A percentile compares a stretch with the other conserved stretches of the same genome.
phyloP scores from a whole-genome alignment of 2,888 invertebrate species.

The Uloborus plumipes region DNA sequence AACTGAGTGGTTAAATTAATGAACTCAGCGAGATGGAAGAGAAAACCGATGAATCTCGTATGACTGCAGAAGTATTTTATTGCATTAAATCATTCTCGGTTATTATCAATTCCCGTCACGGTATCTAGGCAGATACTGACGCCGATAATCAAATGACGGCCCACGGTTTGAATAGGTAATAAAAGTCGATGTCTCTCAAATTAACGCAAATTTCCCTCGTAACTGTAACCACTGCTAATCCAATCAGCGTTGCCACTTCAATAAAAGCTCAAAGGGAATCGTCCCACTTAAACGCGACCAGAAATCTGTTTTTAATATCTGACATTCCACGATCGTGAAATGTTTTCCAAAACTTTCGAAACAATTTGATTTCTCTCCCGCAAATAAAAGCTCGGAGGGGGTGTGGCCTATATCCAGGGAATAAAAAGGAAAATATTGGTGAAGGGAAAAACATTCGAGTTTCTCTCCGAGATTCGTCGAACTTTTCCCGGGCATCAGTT shows the following conservation, averaged over 20 bases:
- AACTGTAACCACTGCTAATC: constrained; percentile 23
- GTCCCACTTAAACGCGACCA: constrained; percentile 14
- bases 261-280: constrained; percentile 27
- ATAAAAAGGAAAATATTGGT: not conserved
- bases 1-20: too few relatives aligned
- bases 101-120: too few relatives aligned
- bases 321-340: constrained; percentile 53
- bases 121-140: too few relatives aligned
- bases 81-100: too few relatives aligned
- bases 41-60: too few relatives aligned
- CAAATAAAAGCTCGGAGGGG: constrained; percentile 40
- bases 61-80: too few relatives aligned
- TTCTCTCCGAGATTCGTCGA: not conserved
- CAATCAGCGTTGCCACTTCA: constrained; percentile 49
- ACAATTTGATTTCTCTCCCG: constrained; percentile 50
- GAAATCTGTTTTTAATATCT: constrained; percentile 63
- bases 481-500: constrained; percentile 42
- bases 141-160: too few relatives aligned
- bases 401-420: constrained; percentile 45
- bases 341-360: constrained; percentile 62
- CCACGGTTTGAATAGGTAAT: too few relatives aligned
- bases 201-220: constrained; percentile 49
- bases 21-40: too few relatives aligned
- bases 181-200: constrained; percentile 17
- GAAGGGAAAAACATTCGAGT: constrained; percentile 2